Percentiles rank a stretch among this genome's conserved stretches.
These are phyloP conservation scores for Clostera curtula DNA, from an alignment of 2,888 invertebrate genomes.

Conservation along the genomic window DNA sequence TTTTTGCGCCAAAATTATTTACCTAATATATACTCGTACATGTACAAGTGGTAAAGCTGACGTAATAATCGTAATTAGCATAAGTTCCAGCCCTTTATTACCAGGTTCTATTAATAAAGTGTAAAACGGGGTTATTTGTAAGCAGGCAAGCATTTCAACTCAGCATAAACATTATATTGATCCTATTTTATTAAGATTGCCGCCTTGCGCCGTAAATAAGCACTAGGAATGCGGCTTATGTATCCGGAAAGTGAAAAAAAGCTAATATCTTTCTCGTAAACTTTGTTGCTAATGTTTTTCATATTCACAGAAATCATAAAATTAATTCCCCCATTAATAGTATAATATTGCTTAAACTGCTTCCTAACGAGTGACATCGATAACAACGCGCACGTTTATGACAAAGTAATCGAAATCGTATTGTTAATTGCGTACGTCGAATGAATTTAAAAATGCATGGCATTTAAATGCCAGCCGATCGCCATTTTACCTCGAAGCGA, in stretches of 20 bases:
- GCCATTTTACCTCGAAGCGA: constrained; percentile 66
- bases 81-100: constrained; percentile 11
- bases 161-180: constrained; percentile 17
- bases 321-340: constrained; percentile 44
- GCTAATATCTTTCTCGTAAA: constrained; percentile 40
- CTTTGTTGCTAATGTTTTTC: constrained; percentile 38
- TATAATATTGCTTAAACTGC: constrained; percentile 44
- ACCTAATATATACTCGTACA: constrained; percentile 11
- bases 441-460: constrained; percentile 72
- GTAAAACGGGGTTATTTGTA: constrained; percentile 17
- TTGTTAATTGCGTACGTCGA: constrained; percentile 66
- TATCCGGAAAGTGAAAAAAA: constrained; percentile 21
- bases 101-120: constrained; percentile 16
- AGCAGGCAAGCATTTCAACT: constrained; percentile 12
- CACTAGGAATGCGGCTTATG: constrained; percentile 12
- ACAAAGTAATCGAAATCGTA: constrained; percentile 67
- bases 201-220: constrained; percentile 11
- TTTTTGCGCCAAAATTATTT: constrained; percentile 10
- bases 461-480: constrained; percentile 72
- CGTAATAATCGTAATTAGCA: constrained; percentile 17
- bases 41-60: constrained; percentile 16
- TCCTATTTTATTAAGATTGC: constrained; percentile 19
- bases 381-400: constrained; percentile 51
- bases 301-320: constrained; percentile 49
- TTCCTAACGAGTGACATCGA: constrained; percentile 46